These are phyloP conservation scores for Catocala sponsa DNA, from an alignment of 2,888 invertebrate species.

Conservation along the genomic window DNA sequence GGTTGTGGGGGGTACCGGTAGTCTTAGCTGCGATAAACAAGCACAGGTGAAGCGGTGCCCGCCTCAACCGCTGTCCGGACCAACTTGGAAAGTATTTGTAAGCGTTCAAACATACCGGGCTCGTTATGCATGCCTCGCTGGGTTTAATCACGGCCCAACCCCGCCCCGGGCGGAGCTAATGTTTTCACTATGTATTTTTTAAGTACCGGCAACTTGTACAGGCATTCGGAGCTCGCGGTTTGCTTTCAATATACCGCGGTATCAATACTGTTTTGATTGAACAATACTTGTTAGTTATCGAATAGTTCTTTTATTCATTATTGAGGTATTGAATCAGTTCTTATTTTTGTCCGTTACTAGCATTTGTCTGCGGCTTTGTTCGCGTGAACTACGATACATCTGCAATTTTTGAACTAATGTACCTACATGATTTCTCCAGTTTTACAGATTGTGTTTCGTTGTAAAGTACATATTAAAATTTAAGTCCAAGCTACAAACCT, in stretches of 20 bases:
- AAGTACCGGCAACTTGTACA: constrained; percentile 64
- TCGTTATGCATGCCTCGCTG: constrained; percentile 86
- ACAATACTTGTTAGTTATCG: constrained; percentile 24
- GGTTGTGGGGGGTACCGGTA: constrained; percentile 55
- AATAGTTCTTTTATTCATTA: constrained; percentile 21
- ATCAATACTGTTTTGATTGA: constrained; percentile 43
- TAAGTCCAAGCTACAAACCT: too few species aligned
- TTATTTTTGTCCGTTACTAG: not conserved
- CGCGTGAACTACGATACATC: too few species aligned
- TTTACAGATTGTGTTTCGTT: too few species aligned
- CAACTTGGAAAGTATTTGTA: constrained; percentile 83
- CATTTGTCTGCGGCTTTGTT: too few species aligned
- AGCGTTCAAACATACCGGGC: constrained; percentile 84
- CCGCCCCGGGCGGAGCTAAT: constrained; percentile 79
- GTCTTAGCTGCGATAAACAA: constrained; percentile 80
- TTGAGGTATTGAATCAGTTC: constrained; percentile 5
- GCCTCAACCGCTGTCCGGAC: constrained; percentile 75
- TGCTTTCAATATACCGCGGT: constrained; percentile 54
- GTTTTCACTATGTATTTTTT: constrained; percentile 87
- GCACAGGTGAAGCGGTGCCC: constrained; percentile 75
- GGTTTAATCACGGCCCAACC: constrained; percentile 82
- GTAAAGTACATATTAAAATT: too few species aligned
- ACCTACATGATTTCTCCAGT: too few species aligned
- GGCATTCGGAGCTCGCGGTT: constrained; percentile 58
- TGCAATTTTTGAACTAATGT: too few species aligned